These are phyloP conservation scores for Platalea minor DNA, from an alignment of 2,797 vertebrate genomes.

Conservation along the genomic window DNA sequence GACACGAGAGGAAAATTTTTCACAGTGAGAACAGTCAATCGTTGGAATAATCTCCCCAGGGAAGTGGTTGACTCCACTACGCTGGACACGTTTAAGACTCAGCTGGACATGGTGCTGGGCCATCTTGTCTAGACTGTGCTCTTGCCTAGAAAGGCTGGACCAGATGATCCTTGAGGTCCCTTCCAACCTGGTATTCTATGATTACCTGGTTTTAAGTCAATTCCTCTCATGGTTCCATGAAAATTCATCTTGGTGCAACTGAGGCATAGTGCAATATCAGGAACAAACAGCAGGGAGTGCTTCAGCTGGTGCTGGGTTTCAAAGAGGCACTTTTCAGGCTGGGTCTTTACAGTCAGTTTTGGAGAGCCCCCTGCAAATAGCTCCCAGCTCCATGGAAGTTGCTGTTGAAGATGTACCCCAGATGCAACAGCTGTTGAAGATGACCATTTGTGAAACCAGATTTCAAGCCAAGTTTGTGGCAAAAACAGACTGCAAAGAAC, in stretches of 20 bases:
- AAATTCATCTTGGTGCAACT: background rate
- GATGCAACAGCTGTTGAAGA: background rate
- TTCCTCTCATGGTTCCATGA: background rate
- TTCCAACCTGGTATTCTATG: too few relatives aligned
- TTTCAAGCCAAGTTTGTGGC: background rate
- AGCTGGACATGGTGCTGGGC: too few relatives aligned
- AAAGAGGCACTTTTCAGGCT: background rate
- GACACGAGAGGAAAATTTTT: too few relatives aligned
- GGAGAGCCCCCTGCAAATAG: background rate
- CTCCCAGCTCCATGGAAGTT: background rate
- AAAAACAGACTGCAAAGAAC: background rate
- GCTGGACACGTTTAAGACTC: too few relatives aligned
- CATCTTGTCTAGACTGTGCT: too few relatives aligned
- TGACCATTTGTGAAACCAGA: background rate
- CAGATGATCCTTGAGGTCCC: too few relatives aligned
- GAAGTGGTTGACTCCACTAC: too few relatives aligned
- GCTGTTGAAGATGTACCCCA: too few relatives aligned
- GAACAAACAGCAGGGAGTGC: background rate
- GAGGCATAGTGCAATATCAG: background rate
- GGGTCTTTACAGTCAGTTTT: background rate
- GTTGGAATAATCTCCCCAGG: too few relatives aligned
- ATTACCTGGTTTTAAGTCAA: background rate
- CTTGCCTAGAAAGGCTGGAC: too few relatives aligned
- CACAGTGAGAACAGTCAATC: too few relatives aligned
- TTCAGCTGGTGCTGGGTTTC: background rate